phyloP scores from a whole-genome alignment of 2,888 invertebrate species.

The Gonocerus acuteangulatus region DNA sequence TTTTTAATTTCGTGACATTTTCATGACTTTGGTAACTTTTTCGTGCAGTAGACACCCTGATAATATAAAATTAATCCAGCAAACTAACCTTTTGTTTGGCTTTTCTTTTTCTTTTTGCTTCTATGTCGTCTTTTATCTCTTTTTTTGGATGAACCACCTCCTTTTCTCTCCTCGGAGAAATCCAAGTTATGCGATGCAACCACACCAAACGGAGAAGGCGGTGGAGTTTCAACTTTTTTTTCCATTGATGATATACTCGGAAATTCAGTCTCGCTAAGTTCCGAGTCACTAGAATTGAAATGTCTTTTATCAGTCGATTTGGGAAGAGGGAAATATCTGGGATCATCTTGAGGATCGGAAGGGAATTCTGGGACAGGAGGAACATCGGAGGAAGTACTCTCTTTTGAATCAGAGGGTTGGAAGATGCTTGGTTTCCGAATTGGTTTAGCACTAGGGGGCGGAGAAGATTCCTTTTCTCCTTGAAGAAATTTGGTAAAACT shows the following conservation, averaged over 20 bases:
- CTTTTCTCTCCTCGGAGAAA: background rate
- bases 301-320: conserved; percentile 53
- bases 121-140: conserved; percentile 7
- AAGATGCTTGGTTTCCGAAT: background rate
- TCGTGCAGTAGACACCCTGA: too few relatives aligned
- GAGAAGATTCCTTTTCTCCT: conserved; percentile 73
- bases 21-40: too few relatives aligned
- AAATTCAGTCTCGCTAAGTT: conserved; percentile 51
- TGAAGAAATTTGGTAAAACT: conserved; percentile 78
- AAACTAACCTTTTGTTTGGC: conserved; percentile 4
- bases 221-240: conserved; percentile 13
- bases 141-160: background rate
- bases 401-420: background rate
- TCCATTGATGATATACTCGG: conserved; percentile 25
- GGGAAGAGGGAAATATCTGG: conserved; percentile 63
- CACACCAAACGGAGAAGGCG: background rate
- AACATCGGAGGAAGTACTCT: conserved; percentile 41
- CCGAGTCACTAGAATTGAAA: conserved; percentile 61
- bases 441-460: conserved; percentile 46
- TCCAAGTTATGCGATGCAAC: background rate
- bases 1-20: too few relatives aligned
- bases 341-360: conserved; percentile 56
- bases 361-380: conserved; percentile 44
- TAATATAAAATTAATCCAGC: too few relatives aligned
- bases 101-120: conserved; percentile 10